Evolutionary conservation across 2,797 vertebrate genomes (phyloP).

Genomic region (Eospalax fontanierii): DNA sequence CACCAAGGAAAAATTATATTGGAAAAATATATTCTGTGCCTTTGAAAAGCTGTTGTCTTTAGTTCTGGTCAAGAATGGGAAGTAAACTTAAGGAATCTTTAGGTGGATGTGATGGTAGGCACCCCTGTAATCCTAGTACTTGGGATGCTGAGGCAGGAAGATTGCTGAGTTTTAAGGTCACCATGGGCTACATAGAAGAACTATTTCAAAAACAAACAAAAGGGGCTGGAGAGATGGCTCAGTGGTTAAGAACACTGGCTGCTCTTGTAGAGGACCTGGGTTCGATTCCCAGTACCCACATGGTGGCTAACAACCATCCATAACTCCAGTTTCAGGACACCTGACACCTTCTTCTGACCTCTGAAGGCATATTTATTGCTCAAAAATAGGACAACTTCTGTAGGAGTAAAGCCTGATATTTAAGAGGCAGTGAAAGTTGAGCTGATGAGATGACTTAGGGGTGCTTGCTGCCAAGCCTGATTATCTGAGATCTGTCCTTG

Average conservation of each 20-base stretch:
- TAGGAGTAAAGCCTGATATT: neutral
- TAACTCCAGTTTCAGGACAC: too few species aligned
- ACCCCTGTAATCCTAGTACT: neutral
- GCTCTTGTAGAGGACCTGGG: too few species aligned
- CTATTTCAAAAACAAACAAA: neutral
- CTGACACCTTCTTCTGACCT: too few species aligned
- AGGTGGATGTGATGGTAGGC: neutral
- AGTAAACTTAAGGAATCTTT: neutral
- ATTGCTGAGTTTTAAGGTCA: neutral
- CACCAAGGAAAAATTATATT: neutral
- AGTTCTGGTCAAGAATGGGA: neutral
- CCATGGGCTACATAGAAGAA: neutral
- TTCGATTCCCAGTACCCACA: too few species aligned
- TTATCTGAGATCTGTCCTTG: neutral
- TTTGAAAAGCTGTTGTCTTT: neutral
- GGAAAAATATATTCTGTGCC: conserved; percentile 20
- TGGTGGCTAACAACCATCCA: too few species aligned
- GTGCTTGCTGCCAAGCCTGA: neutral
- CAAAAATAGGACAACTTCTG: neutral
- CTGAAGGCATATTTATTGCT: too few species aligned
- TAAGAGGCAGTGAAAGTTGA: neutral
- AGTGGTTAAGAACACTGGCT: too few species aligned
- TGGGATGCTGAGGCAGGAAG: neutral
- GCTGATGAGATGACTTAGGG: neutral
- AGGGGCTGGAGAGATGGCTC: too few species aligned